Conservation (phyloP, 2,797 vertebrate species). For the Lycodopsis pacificus region DNA sequence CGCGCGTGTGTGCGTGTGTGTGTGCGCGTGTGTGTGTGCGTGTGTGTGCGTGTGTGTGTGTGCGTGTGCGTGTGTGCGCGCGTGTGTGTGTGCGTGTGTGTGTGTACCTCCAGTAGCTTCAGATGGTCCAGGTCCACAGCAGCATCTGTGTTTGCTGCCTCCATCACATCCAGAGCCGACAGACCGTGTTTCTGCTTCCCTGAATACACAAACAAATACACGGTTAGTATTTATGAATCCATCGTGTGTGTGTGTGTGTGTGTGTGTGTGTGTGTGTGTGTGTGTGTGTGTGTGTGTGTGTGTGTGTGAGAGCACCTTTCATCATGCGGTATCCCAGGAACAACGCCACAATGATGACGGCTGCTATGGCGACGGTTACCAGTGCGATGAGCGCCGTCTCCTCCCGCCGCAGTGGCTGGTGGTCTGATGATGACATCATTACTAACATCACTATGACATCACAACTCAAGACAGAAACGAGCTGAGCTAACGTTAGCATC, state of each 20-base stretch:
- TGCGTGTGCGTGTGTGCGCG: constrained; percentile 3
- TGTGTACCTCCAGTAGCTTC: constrained; percentile 76
- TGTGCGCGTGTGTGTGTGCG: background rate
- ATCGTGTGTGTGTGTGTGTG: constrained; percentile 24
- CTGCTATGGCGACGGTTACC: constrained; percentile 89
- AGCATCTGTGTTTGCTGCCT: constrained; percentile 88
- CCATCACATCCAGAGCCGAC: constrained; percentile 91
- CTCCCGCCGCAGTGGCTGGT: constrained; percentile 84
- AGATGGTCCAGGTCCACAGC: constrained; percentile 91
- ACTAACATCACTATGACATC: background rate
- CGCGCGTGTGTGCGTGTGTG: too few species aligned
- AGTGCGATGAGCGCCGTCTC: constrained; percentile 90
- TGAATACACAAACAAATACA: constrained; percentile 27
- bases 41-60: constrained; percentile 11
- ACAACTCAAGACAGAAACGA: background rate
- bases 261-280: constrained; percentile 19
- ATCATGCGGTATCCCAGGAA: constrained; percentile 94
- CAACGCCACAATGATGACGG: constrained; percentile 88
- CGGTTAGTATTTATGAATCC: background rate
- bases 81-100: constrained; percentile 15
- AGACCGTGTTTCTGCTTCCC: constrained; percentile 59
- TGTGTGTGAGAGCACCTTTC: constrained; percentile 81
- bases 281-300: constrained; percentile 23
- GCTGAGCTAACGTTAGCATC: background rate
- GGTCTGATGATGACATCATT: constrained; percentile 75